These are phyloP conservation scores for Odocoileus hemionus DNA, from an alignment of 2,113 vertebrate genomes.

Conservation along the genomic window DNA sequence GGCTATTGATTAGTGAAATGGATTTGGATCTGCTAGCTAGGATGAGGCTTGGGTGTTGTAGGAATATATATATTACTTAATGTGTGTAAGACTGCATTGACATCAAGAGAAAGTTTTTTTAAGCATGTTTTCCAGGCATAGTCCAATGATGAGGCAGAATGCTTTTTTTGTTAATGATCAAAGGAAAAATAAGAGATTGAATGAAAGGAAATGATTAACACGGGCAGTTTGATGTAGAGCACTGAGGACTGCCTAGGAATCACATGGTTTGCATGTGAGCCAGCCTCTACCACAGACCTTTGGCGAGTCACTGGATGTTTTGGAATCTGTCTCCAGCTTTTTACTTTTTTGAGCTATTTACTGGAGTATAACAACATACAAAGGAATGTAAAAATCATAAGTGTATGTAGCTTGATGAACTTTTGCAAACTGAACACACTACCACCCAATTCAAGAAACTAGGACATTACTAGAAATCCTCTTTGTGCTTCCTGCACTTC, in stretches of 20 bases:
- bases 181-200: constrained; percentile 13
- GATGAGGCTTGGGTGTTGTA: not conserved
- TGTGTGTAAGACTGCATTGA: not conserved
- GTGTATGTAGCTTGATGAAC: not conserved
- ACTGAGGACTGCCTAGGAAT: not conserved
- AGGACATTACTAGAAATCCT: not conserved
- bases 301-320: constrained; percentile 2
- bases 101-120: constrained; percentile 17
- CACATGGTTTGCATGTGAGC: not conserved
- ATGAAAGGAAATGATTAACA: not conserved
- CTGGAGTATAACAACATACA: not conserved
- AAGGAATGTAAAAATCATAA: not conserved
- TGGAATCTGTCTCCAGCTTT: not conserved
- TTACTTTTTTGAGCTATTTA: not conserved
- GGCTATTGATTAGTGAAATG: constrained; percentile 32
- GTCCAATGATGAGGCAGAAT: constrained; percentile 16
- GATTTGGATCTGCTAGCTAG: not conserved
- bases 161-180: constrained; percentile 39
- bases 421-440: not conserved
- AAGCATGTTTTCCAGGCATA: not conserved
- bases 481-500: not conserved
- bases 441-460: constrained; percentile 2
- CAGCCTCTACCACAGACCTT: not conserved
- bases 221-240: not conserved
- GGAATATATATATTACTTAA: not conserved